A percentile compares a stretch with the other conserved stretches of the same genome.
Conservation (phyloP, 2,113 vertebrate species). For the Gymnocephalus cernua region DNA sequence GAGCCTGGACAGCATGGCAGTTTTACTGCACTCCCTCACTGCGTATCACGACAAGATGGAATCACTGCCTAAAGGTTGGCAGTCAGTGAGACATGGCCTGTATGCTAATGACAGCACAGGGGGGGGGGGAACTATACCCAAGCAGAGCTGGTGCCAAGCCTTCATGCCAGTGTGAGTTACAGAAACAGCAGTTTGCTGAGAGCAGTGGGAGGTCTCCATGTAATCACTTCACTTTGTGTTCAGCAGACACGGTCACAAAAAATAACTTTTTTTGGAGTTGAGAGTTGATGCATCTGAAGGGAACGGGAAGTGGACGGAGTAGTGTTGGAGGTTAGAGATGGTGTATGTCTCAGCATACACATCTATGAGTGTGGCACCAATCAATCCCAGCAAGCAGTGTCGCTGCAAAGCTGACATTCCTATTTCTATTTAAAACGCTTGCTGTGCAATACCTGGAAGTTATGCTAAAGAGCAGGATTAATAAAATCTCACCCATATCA, state of each 20-base stretch:
- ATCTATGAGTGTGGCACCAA: conserved; percentile 22
- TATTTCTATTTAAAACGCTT: conserved; percentile 34
- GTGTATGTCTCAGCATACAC: conserved; percentile 3
- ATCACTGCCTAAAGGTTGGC: conserved; percentile 77
- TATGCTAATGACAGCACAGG: conserved; percentile 68
- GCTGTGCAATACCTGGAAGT: conserved; percentile 24
- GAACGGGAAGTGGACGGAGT: conserved; percentile 14
- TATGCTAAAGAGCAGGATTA: conserved; percentile 32
- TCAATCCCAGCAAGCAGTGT: conserved; percentile 24
- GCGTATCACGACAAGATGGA: conserved; percentile 67
- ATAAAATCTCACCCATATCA: conserved; percentile 40
- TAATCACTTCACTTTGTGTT: conserved; percentile 71
- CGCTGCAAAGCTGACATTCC: background rate
- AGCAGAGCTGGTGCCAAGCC: conserved; percentile 53
- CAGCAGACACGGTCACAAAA: conserved; percentile 52
- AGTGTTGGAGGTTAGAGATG: conserved; percentile 16
- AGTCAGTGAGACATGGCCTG: conserved; percentile 71
- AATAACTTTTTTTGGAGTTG: conserved; percentile 13
- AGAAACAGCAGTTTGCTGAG: conserved; percentile 54
- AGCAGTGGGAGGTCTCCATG: conserved; percentile 59
- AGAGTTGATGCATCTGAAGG: conserved; percentile 46
- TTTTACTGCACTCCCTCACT: conserved; percentile 69
- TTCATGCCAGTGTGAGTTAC: conserved; percentile 56
- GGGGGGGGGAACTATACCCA: conserved; percentile 29
- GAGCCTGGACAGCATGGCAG: conserved; percentile 63